Conservation (phyloP, 2,113 vertebrate species). For the Calidris pygmaea region DNA sequence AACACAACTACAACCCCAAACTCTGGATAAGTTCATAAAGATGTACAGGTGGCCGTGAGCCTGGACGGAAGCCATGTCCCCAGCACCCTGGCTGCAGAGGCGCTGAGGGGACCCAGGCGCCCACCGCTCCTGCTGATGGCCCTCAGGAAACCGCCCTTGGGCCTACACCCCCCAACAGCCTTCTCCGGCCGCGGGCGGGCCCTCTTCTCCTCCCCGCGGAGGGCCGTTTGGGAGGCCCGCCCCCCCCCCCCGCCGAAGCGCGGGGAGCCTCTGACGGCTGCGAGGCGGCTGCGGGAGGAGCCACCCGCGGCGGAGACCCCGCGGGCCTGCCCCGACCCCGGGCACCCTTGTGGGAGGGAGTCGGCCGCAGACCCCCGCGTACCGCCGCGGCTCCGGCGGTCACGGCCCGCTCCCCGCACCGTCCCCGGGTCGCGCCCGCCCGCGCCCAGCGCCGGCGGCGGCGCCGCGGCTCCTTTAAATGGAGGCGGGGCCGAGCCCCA, state of each 20-base stretch:
- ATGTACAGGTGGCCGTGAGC: fast-evolving
- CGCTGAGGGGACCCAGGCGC: fast-evolving
- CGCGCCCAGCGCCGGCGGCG: not conserved
- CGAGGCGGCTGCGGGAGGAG: not conserved
- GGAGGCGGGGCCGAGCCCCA: not conserved
- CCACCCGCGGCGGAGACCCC: too few species aligned
- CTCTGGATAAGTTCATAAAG: fast-evolving
- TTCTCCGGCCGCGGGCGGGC: not conserved
- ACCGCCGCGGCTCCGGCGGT: too few species aligned
- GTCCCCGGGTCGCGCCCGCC: not conserved
- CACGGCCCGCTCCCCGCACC: not conserved
- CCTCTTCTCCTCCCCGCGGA: fast-evolving
- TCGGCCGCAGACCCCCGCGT: too few species aligned
- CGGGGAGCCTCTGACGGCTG: fast-evolving
- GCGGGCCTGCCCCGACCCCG: not conserved
- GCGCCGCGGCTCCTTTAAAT: not conserved
- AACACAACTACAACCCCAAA: fast-evolving
- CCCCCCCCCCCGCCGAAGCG: too few species aligned
- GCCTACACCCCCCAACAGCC: not conserved
- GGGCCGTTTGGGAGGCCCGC: fast-evolving
- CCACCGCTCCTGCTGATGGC: fast-evolving
- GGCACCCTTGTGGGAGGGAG: too few species aligned
- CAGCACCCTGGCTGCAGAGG: fast-evolving
- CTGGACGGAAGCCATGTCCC: fast-evolving
- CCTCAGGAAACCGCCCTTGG: too few species aligned